Evolutionary conservation across 2,888 invertebrate genomes (phyloP), one percentile per base, ranked within the genome.

Genomic region (Drosophila tanythrix): DNA sequence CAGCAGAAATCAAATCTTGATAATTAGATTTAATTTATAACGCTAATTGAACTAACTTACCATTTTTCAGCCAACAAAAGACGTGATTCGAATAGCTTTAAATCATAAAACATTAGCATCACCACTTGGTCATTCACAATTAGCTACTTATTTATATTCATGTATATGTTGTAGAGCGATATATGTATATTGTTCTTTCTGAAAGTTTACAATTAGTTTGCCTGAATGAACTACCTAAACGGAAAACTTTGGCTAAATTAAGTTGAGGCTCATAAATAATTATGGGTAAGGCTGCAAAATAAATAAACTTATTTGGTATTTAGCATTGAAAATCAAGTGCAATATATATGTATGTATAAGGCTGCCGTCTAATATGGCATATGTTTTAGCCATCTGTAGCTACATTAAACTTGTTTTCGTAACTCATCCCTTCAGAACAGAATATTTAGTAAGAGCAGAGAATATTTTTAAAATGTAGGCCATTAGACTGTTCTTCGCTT

Each of bases 11-110:
- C 71, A 68, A 76, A 87, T 87, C 70, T 65, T 79, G 90, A 69
- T 86, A 90, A 86, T 90, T 86, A 83, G 76, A 90, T 89, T 87
- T 87, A 84, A 88, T 84, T 87, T 81, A 79, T 77, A 70, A 76
- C 50, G 90, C 90, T 90, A 87, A 87, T 87, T 83, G 85, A 77
- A 76, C 74, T 72, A 51, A 63, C 88, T 79, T 74, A 87, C 68
- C 64, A 61, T 53, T 50, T 55, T 56, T 25, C 50, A 52, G 58
- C 11, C 50, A 40, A 48, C 68, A 46, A 58, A 60, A 53, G 36
- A 62, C 68, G 56, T 56, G 25, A 43, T 71, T 51, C 59, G 33
- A 59, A 62, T 57, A 48, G 59, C 46, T 69, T 74, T 86, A 76
- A 81, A 79, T 89, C 81, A 88, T 81, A 83, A 64, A 64, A 55